Conservation (phyloP, 30 jellyfish, hydroid and myxozoan genomes). For the Chironex yamaguchii region DNA sequence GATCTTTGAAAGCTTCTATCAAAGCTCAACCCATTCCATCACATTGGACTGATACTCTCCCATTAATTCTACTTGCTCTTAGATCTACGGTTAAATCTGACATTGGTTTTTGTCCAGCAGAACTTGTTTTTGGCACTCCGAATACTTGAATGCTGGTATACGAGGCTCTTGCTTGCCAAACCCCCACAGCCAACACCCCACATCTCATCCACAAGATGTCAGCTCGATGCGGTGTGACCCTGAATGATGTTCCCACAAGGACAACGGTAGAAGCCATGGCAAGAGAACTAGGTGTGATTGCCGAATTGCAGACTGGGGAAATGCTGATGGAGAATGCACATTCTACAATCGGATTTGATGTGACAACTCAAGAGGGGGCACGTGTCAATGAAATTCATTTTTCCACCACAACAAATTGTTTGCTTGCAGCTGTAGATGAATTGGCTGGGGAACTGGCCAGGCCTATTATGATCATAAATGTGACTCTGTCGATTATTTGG, state of each 20-base stretch:
- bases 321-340: neutral
- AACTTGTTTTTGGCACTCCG: too few species aligned
- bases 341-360: constrained; percentile 48
- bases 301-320: constrained; percentile 31
- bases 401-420: neutral
- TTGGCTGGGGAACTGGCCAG: constrained; percentile 21
- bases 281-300: constrained; percentile 24
- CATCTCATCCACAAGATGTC: neutral
- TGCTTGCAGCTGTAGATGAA: constrained; percentile 22
- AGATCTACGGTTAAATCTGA: too few species aligned
- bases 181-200: constrained; percentile 38
- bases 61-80: too few species aligned
- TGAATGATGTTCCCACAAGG: constrained; percentile 22
- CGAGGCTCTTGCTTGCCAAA: constrained; percentile 15
- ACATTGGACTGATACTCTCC: too few species aligned
- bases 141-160: constrained; percentile 17
- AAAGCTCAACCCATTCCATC: too few species aligned
- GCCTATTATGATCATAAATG: constrained; percentile 23
- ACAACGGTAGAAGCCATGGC: constrained; percentile 54
- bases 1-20: too few species aligned
- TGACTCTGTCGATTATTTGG: constrained; percentile 35
- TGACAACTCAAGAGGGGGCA: constrained; percentile 61
- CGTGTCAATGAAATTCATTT: constrained; percentile 18
- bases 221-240: neutral
- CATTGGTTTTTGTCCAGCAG: too few species aligned